Base-by-base conservation (phyloP, 2,113 vertebrate species). In the Spermophilus dauricus region DNA sequence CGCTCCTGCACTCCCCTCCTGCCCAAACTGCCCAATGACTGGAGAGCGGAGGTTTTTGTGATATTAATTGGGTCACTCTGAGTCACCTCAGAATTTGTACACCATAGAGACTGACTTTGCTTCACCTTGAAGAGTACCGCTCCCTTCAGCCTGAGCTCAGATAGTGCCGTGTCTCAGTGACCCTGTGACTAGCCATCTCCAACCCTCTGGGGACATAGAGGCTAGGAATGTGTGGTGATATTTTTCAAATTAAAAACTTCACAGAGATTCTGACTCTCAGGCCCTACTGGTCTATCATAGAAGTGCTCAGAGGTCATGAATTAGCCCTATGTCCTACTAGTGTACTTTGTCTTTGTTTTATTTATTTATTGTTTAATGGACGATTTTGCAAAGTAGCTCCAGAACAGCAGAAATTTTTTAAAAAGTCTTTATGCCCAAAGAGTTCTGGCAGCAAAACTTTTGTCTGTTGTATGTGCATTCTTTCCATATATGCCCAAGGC, bases 161-260 rank as follows among this genome's bases (percentile, higher is more conserved):
- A 39, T 5, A 30, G 42, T 37, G 8, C 8, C 34, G 45, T 30
- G 24, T 80, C 28, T 91, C 12, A 24, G 4, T 5, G 24, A 73
- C 1, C 0, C 32, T 95, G n/a, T 63, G 87, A 30, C 12, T 37
- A n/a, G 70, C 12, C 32, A 30, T 96, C 90, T 86, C 65, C 63
- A 90, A 93, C 77, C 53, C 65, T 65, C 69, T 37, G 17, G 32
- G 42, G 96, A 77, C 53, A 61, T 2, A 51, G 63, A 96, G 63
- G 63, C 30, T 45, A 20, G 82, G 87, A 97, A 92, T 96, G 2
- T 7, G 13, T 82, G 91, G 32, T 56, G 5, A 10, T 70, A 65
- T 93, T 45, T 93, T 93, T 34, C 72, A 91, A 39, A 70, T 96
- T 87, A 81, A 97, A 94, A 83, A 61, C 37, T 85, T 72, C 58